phyloP scores from a whole-genome alignment of 2,888 invertebrate genomes.

The Drosophila quinaria region DNA sequence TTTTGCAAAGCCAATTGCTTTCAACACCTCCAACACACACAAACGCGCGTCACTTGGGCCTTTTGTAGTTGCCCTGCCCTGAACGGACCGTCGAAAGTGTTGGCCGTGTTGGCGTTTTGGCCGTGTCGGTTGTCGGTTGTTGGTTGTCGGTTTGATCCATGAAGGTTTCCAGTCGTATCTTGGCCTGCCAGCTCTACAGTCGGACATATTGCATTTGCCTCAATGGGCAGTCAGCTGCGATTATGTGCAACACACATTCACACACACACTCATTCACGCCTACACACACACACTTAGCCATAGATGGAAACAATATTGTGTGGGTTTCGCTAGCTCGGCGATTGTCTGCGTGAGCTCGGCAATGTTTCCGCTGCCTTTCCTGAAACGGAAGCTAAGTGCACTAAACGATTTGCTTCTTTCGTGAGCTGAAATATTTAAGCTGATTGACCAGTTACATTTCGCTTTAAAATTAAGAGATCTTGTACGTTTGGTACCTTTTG shows the following conservation, averaged over 20 bases:
- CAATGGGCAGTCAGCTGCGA: slow-evolving; percentile 78
- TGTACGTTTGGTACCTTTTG: slow-evolving; percentile 12
- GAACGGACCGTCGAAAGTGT: slow-evolving; percentile 51
- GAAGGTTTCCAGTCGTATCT: slow-evolving; percentile 65
- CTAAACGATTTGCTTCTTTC: slow-evolving; percentile 82
- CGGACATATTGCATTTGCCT: slow-evolving; percentile 80
- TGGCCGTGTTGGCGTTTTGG: slow-evolving; percentile 48
- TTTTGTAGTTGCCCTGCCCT: slow-evolving; percentile 51
- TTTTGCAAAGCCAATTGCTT: slow-evolving; percentile 74
- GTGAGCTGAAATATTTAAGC: slow-evolving; percentile 63
- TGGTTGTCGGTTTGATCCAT: slow-evolving; percentile 42
- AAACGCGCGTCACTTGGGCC: slow-evolving; percentile 37
- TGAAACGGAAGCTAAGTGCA: slow-evolving; percentile 71
- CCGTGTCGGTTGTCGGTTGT: slow-evolving; percentile 31
- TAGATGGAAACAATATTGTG: background rate
- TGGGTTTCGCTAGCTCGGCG: slow-evolving; percentile 6
- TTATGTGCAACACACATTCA: slow-evolving; percentile 60
- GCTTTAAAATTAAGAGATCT: slow-evolving; percentile 72
- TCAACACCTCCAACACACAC: slow-evolving; percentile 67
- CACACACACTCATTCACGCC: slow-evolving; percentile 22
- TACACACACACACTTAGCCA: background rate
- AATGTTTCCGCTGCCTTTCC: slow-evolving; percentile 65
- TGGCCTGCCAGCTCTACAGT: slow-evolving; percentile 62
- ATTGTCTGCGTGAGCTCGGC: slow-evolving; percentile 34
- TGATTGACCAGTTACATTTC: slow-evolving; percentile 54